These are phyloP conservation scores for Mesorhabditis belari DNA, from an alignment of 2,888 invertebrate genomes.

Conservation along the genomic window DNA sequence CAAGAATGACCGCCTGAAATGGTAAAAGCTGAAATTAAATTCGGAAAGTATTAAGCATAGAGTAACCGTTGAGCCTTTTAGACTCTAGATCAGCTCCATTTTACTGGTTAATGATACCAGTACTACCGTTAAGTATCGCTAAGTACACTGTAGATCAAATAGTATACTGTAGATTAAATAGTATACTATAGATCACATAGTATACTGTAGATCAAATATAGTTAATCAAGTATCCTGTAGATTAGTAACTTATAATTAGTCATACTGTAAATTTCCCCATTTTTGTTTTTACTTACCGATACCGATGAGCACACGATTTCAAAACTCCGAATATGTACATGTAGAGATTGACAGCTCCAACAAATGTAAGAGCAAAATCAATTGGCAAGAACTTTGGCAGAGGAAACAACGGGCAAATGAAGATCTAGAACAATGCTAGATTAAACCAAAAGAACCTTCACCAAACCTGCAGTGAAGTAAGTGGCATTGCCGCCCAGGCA, in stretches of 20 bases:
- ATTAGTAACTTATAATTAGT: too few species aligned
- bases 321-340: constrained; percentile 97
- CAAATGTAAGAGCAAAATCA: constrained; percentile 80
- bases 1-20: constrained; percentile 44
- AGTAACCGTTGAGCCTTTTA: too few species aligned
- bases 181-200: too few species aligned
- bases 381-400: constrained; percentile 68
- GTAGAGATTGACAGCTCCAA: constrained; percentile 86
- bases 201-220: too few species aligned
- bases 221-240: too few species aligned
- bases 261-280: neutral
- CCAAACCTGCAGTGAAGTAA: constrained; percentile 77
- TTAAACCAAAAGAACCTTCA: neutral
- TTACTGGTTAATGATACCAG: too few species aligned
- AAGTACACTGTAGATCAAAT: too few species aligned
- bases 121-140: too few species aligned
- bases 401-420: constrained; percentile 73
- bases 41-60: too few species aligned
- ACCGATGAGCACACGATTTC: constrained; percentile 75
- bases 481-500: constrained; percentile 88
- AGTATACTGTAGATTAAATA: too few species aligned
- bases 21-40: neutral
- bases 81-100: too few species aligned
- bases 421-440: constrained; percentile 11
- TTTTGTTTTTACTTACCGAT: constrained; percentile 31